phyloP scores from a whole-genome alignment of 2,113 vertebrate genomes.

The Sturnira hondurensis region DNA sequence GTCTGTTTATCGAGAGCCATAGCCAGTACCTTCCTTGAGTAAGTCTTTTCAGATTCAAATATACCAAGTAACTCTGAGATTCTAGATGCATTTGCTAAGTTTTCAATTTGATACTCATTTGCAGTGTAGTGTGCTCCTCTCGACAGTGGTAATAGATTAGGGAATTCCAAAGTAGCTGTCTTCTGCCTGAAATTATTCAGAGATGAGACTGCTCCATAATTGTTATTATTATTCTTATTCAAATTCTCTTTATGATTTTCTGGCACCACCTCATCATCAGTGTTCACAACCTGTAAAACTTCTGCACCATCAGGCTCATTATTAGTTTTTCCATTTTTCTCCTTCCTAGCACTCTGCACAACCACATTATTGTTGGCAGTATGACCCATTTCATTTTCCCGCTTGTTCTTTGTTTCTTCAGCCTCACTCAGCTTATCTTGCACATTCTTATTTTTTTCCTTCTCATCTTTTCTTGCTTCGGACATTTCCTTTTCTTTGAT shows the following conservation, averaged over 20 bases:
- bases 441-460: conserved; percentile 33
- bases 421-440: conserved; percentile 66
- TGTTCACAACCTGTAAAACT: conserved; percentile 77
- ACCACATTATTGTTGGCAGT: conserved; percentile 49
- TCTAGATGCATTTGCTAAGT: conserved; percentile 54
- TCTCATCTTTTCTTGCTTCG: conserved; percentile 61
- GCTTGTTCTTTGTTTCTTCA: conserved; percentile 54
- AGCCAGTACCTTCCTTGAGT: conserved; percentile 38
- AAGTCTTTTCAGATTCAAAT: conserved; percentile 62
- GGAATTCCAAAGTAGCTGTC: conserved; percentile 48
- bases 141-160: conserved; percentile 46
- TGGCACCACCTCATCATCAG: conserved; percentile 69
- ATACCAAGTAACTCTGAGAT: conserved; percentile 68
- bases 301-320: conserved; percentile 55
- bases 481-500: conserved; percentile 50
- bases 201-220: conserved; percentile 51
- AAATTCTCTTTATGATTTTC: conserved; percentile 67
- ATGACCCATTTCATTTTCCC: conserved; percentile 69
- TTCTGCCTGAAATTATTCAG: conserved; percentile 56
- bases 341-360: conserved; percentile 62
- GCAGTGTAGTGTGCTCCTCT: conserved; percentile 21
- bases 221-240: conserved; percentile 89
- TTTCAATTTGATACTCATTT: conserved; percentile 50
- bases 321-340: conserved; percentile 61
- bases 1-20: conserved; percentile 38